A percentile compares a stretch with the other conserved stretches of the same genome.
Evolutionary conservation across 2,797 vertebrate species (phyloP).

Genomic region (Notolepis coatsorum): DNA sequence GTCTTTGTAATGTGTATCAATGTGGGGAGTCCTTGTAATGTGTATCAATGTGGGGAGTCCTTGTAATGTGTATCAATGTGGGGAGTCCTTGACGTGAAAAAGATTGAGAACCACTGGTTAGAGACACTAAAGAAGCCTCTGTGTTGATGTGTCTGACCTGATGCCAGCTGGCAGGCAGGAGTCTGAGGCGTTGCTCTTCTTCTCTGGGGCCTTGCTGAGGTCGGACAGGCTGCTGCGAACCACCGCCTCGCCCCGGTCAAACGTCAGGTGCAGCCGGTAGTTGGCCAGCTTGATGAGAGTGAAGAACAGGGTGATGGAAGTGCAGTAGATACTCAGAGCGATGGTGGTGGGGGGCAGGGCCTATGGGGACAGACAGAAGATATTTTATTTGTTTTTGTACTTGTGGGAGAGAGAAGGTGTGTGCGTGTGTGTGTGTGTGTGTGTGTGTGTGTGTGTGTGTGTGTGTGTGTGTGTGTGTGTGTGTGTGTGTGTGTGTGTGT

Average conservation of each 20-base stretch:
- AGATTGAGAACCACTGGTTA: too few relatives aligned
- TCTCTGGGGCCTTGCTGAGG: conserved; percentile 81
- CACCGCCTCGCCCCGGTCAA: conserved; percentile 90
- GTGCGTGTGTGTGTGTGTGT: too few relatives aligned
- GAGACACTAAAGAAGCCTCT: neutral
- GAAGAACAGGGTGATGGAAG: conserved; percentile 91
- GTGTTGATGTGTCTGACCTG: conserved; percentile 77
- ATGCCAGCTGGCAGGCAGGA: conserved; percentile 70
- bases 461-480: too few relatives aligned
- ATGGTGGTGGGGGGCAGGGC: conserved; percentile 91
- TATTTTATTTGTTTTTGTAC: neutral
- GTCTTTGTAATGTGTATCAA: too few relatives aligned
- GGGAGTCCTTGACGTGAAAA: too few relatives aligned
- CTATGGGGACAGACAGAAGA: conserved; percentile 69
- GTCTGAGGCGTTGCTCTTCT: conserved; percentile 82
- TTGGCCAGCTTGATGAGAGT: conserved; percentile 92
- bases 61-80: too few relatives aligned
- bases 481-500: too few relatives aligned
- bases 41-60: too few relatives aligned
- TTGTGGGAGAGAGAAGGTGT: neutral
- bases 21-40: too few relatives aligned
- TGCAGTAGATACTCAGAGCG: conserved; percentile 93
- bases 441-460: too few relatives aligned
- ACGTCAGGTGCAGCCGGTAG: conserved; percentile 96
- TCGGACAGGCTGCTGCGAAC: conserved; percentile 82